Conservation (phyloP, 2,888 invertebrate genomes). For the Pachycephus smyrnensis region DNA sequence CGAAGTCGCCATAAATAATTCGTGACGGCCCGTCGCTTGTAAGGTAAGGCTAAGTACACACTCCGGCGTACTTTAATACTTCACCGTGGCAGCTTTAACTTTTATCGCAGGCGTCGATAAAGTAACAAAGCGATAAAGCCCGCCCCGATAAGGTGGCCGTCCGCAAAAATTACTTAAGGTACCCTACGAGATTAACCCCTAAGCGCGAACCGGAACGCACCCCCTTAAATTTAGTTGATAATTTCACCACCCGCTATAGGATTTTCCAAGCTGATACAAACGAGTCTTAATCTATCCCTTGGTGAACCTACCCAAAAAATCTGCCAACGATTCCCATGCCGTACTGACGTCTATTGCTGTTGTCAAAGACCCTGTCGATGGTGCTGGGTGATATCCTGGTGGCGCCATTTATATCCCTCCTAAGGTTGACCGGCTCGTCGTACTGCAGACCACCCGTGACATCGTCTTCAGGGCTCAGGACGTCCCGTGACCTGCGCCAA, state of each 20-base stretch:
- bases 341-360: constrained; percentile 88
- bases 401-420: constrained; percentile 69
- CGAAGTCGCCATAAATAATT: neutral
- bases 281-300: neutral
- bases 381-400: constrained; percentile 81
- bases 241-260: constrained; percentile 8
- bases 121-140: neutral
- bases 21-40: neutral
- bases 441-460: constrained; percentile 34
- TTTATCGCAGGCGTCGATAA: neutral
- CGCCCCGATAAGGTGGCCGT: neutral
- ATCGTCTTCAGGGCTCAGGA: constrained; percentile 13
- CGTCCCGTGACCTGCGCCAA: constrained; percentile 58
- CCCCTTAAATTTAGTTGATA: neutral
- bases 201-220: neutral
- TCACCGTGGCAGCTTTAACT: neutral
- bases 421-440: constrained; percentile 50
- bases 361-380: constrained; percentile 89
- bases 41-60: neutral
- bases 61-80: neutral
- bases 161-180: neutral
- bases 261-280: constrained; percentile 16
- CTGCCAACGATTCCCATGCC: constrained; percentile 86
- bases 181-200: neutral
- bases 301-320: constrained; percentile 75